Percentiles rank a stretch among this genome's conserved stretches.
Evolutionary conservation across 2,113 vertebrate genomes (phyloP).

Genomic region (Mellivora capensis): DNA sequence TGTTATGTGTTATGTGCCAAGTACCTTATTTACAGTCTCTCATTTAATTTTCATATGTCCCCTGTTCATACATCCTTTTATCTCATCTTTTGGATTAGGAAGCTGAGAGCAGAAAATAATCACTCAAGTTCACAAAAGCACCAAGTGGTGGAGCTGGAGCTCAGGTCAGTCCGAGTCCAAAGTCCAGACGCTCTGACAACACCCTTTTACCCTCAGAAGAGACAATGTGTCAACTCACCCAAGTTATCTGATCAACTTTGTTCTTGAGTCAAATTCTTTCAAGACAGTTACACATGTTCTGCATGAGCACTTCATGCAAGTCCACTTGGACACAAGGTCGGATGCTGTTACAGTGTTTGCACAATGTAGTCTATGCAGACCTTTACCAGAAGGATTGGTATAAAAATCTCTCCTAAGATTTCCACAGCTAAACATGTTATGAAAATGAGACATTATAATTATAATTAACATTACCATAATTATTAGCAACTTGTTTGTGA

Average conservation of each 20-base stretch:
- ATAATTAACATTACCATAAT: not conserved
- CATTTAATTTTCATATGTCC: not conserved
- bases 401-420: not conserved
- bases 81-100: not conserved
- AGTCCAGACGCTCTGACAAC: not conserved
- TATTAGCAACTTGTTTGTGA: not conserved
- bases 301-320: not conserved
- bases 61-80: not conserved
- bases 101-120: not conserved
- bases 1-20: not conserved
- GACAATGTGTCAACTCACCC: not conserved
- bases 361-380: not conserved
- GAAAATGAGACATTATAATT: not conserved
- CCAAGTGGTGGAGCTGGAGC: not conserved
- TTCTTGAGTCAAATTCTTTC: not conserved
- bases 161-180: not conserved
- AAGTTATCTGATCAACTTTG: not conserved
- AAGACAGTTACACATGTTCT: not conserved
- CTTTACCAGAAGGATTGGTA: not conserved
- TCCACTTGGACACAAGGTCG: not conserved
- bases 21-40: not conserved
- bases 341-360: not conserved
- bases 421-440: not conserved
- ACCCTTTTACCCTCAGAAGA: not conserved
- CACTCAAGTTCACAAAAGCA: not conserved